Base-by-base conservation (phyloP, 2,113 vertebrate species). In the Cynoglossus semilaevis region DNA sequence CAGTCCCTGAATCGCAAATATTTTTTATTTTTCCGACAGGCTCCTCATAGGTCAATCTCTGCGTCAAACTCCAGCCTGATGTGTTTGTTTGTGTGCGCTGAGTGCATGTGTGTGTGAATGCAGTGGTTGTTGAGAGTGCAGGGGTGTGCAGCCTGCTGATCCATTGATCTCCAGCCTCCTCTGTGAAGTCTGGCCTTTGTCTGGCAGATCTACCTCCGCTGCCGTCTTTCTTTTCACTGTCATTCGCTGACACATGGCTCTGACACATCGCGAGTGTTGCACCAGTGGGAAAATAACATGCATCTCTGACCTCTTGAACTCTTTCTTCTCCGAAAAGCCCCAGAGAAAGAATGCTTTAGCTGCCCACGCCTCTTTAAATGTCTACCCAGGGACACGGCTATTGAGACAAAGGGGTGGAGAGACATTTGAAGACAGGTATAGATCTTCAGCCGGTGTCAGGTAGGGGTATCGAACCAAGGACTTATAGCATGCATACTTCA, bases 221-320 rank as follows among this genome's bases (percentile, higher is more conserved):
- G 67, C 72, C 64, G 45, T 80, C 74, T 76, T 75, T 86, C 77
- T 74, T 78, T 82, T 74, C 14, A 1, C 83, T 87, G 88, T 89
- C 86, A 88, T 85, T 88, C 80, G 69, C 72, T 88, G 81, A 87
- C 83, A 87, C 82, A 76, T 38, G 15, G 56, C 69, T 83, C 83
- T 87, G 88, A 87, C 87, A 87, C 81, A 82, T 87, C 81, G 67
- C 57, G 72, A 86, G 80, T 50, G 79, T 65, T 70, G 80, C 67
- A 77, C 69, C 75, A 54, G 82, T 80, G 79, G 80, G 83, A 87
- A 80, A 87, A 88, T 70, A 88, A 79, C 77, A 80, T 78, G 80
- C 56, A 89, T 81, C 67, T 72, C 78, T 90, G 88, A 91, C 87
- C 88, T 85, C 84, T 76, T 86, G 80, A 87, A 87, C 86, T 73